phyloP scores from a whole-genome alignment of 1,140 invertebrate genomes.

The Pseudomyrmex flavicornis region DNA sequence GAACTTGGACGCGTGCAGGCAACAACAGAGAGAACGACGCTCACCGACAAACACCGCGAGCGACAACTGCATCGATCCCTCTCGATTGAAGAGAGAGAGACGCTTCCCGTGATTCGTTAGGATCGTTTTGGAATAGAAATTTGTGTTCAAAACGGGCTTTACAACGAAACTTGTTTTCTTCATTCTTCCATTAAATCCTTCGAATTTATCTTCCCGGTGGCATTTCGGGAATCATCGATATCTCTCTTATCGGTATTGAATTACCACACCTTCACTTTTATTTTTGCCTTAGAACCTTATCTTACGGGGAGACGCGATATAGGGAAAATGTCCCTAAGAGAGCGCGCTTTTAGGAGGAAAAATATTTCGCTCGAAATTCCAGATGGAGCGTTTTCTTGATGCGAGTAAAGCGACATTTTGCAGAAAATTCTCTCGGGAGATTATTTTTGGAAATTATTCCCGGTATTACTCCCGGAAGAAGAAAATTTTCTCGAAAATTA shows the following conservation, averaged over 20 bases:
- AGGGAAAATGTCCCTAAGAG: background rate
- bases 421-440: slow-evolving; percentile 19
- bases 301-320: background rate
- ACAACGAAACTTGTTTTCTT: background rate
- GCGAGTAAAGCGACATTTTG: background rate
- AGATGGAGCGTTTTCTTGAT: background rate
- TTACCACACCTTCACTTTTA: background rate
- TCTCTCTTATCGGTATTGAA: background rate
- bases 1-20: background rate
- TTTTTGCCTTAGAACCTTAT: background rate
- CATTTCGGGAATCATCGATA: background rate
- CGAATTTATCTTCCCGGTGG: background rate
- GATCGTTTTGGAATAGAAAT: background rate
- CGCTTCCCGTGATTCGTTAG: background rate
- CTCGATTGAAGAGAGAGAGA: slow-evolving; percentile 8
- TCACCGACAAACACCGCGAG: background rate
- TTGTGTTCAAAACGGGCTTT: background rate
- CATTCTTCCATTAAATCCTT: background rate
- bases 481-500: slow-evolving; percentile 24
- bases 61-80: slow-evolving; percentile 4
- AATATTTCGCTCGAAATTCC: slow-evolving; percentile 1
- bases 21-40: background rate
- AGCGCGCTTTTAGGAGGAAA: background rate
- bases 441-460: slow-evolving; percentile 35
- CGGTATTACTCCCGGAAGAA: slow-evolving; percentile 17